Evolutionary conservation across 2,888 invertebrate species (phyloP), one percentile per base, ranked within the genome.

Genomic region (Mycogona germanica): DNA sequence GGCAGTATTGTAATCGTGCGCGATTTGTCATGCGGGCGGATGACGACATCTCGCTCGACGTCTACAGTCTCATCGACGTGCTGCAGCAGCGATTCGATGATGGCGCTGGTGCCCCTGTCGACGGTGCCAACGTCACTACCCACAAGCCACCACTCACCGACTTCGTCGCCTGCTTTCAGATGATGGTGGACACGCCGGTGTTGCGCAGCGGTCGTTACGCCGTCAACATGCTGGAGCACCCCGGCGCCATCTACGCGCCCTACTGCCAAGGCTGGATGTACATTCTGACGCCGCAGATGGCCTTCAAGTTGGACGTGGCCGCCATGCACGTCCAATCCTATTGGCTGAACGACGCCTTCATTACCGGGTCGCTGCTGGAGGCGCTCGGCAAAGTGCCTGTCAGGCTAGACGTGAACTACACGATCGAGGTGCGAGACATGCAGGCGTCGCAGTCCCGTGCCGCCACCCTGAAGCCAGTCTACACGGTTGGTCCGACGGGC

Each of bases 231-330:
- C 49, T 28, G 1, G 49, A 54, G 26, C 54, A 54, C 42, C 49
- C 54, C 3, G 7, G 23, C 6, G 49, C 38, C n/a, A 38, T 40
- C 14, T 54, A 54, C 41, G 40, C 40, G 17, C 28, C 48, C 19
- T 54, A 54, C 38, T 54, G 54, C 42, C 48, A 54, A 26, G 54
- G 54, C n/a, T 54, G 54, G 54, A 54, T 49, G 48, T 54, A 54
- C 40, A 29, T 48, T 21, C 17, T 54, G 14, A 49, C 49, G n/a
- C 54, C 54, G 19, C 41, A 32, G 19, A 49, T 49, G 49, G 48
- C 49, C 49, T 49, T 41, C 26, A 14, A 19, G 14, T 30, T 54
- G 7, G 54, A 54, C 37, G 21, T 49, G 12, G 49, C 49, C 14
- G 28, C 49, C 19, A 28, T 41, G 6, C 38, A 49, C 19, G 40